phyloP scores from a whole-genome alignment of 2,888 invertebrate genomes.

The Sarcophaga caerulescens region DNA sequence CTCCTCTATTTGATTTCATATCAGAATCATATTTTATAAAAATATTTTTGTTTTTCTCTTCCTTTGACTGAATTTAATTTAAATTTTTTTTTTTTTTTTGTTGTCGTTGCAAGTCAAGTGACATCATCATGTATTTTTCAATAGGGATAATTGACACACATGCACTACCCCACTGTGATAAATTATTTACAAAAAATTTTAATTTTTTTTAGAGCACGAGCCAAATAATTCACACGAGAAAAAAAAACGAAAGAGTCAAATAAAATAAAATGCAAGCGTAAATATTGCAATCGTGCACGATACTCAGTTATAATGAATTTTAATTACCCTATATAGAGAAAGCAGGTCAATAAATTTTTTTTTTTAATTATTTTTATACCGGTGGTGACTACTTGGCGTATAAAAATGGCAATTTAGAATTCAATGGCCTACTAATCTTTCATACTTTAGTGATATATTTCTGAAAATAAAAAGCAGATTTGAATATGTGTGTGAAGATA shows the following conservation, averaged over 20 bases:
- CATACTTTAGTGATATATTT: too few relatives aligned
- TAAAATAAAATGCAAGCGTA: background rate
- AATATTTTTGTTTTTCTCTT: background rate
- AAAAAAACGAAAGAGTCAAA: background rate
- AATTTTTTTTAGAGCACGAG: background rate
- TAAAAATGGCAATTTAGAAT: too few relatives aligned
- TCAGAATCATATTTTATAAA: background rate
- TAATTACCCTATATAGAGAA: too few relatives aligned
- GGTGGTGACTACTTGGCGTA: too few relatives aligned
- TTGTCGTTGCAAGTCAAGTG: background rate
- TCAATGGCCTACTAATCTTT: too few relatives aligned
- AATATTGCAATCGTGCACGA: background rate
- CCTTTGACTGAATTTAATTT: too few relatives aligned
- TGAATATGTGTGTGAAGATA: too few relatives aligned
- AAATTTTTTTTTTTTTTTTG: too few relatives aligned
- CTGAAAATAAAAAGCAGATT: too few relatives aligned
- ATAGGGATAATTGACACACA: constrained; percentile 14
- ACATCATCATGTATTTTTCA: constrained; percentile 3
- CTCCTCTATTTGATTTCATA: background rate
- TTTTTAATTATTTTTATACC: too few relatives aligned
- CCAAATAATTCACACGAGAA: background rate
- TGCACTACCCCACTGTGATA: background rate
- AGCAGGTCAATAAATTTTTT: too few relatives aligned
- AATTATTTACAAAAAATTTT: background rate
- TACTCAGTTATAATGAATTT: background rate